Base-by-base conservation (phyloP, 2,888 invertebrate genomes). In the Ochropleura plecta region DNA sequence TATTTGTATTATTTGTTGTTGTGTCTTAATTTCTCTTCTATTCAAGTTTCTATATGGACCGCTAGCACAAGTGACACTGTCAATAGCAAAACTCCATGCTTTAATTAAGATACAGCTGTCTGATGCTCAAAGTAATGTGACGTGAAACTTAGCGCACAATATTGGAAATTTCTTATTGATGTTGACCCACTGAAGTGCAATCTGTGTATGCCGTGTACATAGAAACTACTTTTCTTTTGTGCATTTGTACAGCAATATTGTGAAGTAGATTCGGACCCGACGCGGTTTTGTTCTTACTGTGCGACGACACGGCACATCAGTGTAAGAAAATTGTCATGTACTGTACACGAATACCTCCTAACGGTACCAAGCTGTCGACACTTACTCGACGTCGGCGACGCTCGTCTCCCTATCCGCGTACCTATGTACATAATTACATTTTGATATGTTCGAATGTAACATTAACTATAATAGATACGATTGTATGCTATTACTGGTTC, bases 41-140 rank as follows among this genome's bases (percentile, higher is more conserved):
- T 70, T 82, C 88, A 69, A 86, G 83, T 87, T 92, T 89, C 91
- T 91, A 89, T 92, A 90, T 89, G 90, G 88, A 88, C 88, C 89
- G 89, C 88, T 91, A 90, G 93, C 91, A 92, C 90, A 89, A 90
- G 89, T 86, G 92, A 91, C 93, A 91, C 92, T 95, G 96, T 96
- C 96, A 96, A 96, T 96, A 96, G 96, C 96, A 96, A 96, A 96
- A 96, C 96, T 95, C 88, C 93, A 93, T 93, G 95, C 94, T 95
- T 95, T 93, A 92, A 92, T 91, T 94, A 92, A 93, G 91, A 93
- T 91, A 94, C 95, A 94, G 93, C 96, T 96, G 96, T 96, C 96
- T 92, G 92, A 95, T 96, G 96, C 96, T 96, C 96, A 96, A 96
- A 92, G 93, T 93, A 93, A 93, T 94, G 94, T 95, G 94, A 95